These are phyloP conservation scores for Zoanthus solanderi DNA, from an alignment of 92 coral and sea anemone genomes.

Conservation along the genomic window DNA sequence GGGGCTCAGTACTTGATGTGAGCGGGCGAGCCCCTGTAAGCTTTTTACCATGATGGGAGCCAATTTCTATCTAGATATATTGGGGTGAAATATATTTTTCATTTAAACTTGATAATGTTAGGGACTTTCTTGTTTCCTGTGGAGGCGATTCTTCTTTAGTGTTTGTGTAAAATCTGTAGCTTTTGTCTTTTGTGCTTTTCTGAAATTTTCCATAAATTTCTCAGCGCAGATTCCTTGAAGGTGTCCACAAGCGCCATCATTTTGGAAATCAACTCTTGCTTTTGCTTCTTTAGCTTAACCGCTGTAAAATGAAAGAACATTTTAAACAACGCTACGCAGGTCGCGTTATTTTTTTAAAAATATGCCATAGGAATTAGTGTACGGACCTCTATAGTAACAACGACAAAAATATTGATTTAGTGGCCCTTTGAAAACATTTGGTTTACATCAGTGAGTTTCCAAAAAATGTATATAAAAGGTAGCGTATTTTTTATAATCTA, in stretches of 20 bases:
- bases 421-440: too few species aligned
- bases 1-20: neutral
- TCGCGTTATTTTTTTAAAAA: neutral
- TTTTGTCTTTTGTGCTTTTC: slow-evolving; percentile 1
- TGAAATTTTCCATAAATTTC: neutral
- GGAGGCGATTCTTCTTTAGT: neutral
- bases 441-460: too few species aligned
- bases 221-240: slow-evolving; percentile 8
- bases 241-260: slow-evolving; percentile 16
- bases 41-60: slow-evolving; percentile 12
- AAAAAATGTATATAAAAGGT: too few species aligned
- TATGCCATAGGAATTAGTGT: neutral
- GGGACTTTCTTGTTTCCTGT: neutral
- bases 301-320: neutral
- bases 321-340: too few species aligned
- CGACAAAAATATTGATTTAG: too few species aligned
- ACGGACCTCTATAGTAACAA: neutral
- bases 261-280: neutral
- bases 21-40: slow-evolving; percentile 1
- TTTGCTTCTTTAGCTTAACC: neutral
- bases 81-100: neutral
- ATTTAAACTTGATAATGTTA: too few species aligned
- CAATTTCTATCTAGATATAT: slow-evolving; percentile 11
- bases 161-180: slow-evolving; percentile 2
- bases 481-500: too few species aligned